Percentiles rank a stretch among this genome's conserved stretches.
phyloP scores from a whole-genome alignment of 2,113 vertebrate genomes.

The Clinocottus analis region DNA sequence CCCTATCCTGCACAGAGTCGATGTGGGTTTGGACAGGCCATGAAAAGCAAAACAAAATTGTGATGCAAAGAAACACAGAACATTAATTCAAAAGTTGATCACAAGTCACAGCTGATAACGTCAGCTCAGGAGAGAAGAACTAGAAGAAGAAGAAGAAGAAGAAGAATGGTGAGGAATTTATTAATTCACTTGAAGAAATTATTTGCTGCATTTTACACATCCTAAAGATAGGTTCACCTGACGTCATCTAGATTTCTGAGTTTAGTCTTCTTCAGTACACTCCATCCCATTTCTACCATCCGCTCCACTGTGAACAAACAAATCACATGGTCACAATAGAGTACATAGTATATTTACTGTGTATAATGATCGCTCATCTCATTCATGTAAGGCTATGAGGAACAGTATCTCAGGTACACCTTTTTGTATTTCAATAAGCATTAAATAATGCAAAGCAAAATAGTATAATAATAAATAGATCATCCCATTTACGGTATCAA shows the following conservation, averaged over 20 bases:
- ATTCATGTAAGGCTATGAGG: not conserved
- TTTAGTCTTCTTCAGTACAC: slow-evolving; percentile 84
- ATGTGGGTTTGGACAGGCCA: not conserved
- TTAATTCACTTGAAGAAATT: no score
- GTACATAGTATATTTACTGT: not conserved
- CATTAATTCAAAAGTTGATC: not conserved
- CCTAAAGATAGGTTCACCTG: slow-evolving; percentile 80
- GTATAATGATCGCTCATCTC: not conserved
- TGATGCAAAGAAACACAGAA: not conserved
- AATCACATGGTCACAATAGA: not conserved
- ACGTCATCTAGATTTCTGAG: slow-evolving; percentile 82
- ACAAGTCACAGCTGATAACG: not conserved
- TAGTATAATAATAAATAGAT: not conserved
- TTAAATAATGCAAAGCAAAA: not conserved
- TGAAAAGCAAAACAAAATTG: not conserved
- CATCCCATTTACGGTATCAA: not conserved
- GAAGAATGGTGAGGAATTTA: no score
- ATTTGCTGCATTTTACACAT: no score
- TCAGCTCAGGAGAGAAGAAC: not conserved
- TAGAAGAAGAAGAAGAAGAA: no score
- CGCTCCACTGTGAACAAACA: slow-evolving; percentile 82
- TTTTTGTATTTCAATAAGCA: not conserved
- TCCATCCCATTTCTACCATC: slow-evolving; percentile 88
- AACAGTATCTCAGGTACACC: not conserved
- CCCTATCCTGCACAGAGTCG: slow-evolving; percentile 84